These are phyloP conservation scores for Synanthedon andrenaeformis DNA, from an alignment of 2,888 invertebrate genomes.

Conservation along the genomic window DNA sequence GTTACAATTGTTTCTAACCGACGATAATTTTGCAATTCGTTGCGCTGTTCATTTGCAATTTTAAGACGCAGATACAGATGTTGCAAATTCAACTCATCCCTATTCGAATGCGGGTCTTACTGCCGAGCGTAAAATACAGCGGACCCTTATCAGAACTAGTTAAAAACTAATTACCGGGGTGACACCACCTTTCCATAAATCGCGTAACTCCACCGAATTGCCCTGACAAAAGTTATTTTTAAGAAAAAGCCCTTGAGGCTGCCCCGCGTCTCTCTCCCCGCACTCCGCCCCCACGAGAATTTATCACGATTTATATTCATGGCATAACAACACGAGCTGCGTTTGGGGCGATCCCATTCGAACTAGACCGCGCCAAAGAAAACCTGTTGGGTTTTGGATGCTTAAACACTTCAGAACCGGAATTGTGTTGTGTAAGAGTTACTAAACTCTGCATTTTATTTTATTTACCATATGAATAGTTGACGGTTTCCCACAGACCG, in stretches of 20 bases:
- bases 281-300: conserved; percentile 50
- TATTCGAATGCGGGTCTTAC: conserved; percentile 32
- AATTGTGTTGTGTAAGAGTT: neutral
- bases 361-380: conserved; percentile 52
- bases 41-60: neutral
- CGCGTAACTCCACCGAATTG: conserved; percentile 61
- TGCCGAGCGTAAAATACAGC: conserved; percentile 49
- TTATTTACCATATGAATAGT: neutral
- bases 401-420: conserved; percentile 1
- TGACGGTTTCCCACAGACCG: neutral
- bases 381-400: conserved; percentile 13
- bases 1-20: neutral
- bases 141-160: conserved; percentile 71
- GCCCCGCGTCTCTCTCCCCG: conserved; percentile 24
- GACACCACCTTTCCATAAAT: conserved; percentile 70
- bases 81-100: conserved; percentile 24
- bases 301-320: conserved; percentile 75
- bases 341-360: conserved; percentile 60
- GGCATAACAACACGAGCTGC: conserved; percentile 65
- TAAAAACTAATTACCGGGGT: conserved; percentile 70
- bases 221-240: conserved; percentile 70
- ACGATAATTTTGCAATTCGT: neutral
- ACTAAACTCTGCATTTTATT: neutral
- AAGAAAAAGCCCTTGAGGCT: conserved; percentile 69
- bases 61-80: conserved; percentile 9